phyloP scores from a whole-genome alignment of 35 echinoderm and acorn worm genomes.

The Patiria miniata region DNA sequence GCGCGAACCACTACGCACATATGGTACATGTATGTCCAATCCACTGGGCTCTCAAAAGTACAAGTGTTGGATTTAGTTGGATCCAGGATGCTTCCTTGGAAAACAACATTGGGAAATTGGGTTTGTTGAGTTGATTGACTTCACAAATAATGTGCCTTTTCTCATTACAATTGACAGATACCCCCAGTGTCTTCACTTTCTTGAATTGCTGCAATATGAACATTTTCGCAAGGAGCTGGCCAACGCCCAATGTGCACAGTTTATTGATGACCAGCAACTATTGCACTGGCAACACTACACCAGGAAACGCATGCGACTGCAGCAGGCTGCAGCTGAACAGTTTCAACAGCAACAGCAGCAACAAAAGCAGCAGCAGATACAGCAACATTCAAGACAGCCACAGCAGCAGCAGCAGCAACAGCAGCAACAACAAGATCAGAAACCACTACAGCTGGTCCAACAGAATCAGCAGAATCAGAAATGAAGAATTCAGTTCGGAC shows the following conservation, averaged over 20 bases:
- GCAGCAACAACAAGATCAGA: slow-evolving; percentile 46
- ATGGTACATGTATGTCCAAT: not conserved
- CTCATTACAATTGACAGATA: slow-evolving; percentile 63
- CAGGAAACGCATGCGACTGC: slow-evolving; percentile 78
- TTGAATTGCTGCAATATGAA: slow-evolving; percentile 97
- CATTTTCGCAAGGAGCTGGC: slow-evolving; percentile 92
- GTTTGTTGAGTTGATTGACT: not conserved
- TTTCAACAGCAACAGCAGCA: slow-evolving; percentile 70
- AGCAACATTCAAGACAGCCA: slow-evolving; percentile 18
- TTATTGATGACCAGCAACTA: slow-evolving; percentile 96
- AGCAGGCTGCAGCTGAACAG: slow-evolving; percentile 74
- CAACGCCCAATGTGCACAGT: slow-evolving; percentile 93
- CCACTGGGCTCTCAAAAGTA: not conserved
- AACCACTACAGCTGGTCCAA: slow-evolving; percentile 48
- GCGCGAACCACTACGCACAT: too few relatives aligned
- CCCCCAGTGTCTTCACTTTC: slow-evolving; percentile 95
- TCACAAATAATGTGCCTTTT: not conserved
- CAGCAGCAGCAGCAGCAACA: slow-evolving; percentile 36
- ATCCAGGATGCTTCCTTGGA: not conserved
- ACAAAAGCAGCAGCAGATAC: slow-evolving; percentile 52
- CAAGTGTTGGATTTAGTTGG: not conserved
- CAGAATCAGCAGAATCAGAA: slow-evolving; percentile 71
- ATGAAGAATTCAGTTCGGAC: not conserved
- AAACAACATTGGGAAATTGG: not conserved
- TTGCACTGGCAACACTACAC: slow-evolving; percentile 98